Percentiles rank a stretch among this genome's conserved stretches.
phyloP scores from a whole-genome alignment of 2,113 vertebrate species.

The Cheirogaleus medius region DNA sequence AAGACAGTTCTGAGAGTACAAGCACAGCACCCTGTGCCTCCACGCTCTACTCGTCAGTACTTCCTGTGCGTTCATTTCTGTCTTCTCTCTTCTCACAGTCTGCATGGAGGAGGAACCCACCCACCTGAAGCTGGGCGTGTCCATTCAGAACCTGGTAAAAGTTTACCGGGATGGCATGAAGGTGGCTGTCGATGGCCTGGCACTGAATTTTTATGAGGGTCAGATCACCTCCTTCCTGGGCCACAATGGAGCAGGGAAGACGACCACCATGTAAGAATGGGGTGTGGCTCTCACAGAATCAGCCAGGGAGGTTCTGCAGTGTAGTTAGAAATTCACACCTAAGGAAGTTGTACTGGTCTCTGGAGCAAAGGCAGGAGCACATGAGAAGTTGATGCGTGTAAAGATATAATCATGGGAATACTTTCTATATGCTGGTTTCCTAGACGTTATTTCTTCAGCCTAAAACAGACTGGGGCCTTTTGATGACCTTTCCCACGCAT shows the following conservation, averaged over 20 bases:
- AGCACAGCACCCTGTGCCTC: not conserved
- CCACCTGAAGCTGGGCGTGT: slow-evolving; percentile 94
- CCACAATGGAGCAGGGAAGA: slow-evolving; percentile 98
- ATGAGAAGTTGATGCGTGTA: not conserved
- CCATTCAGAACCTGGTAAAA: slow-evolving; percentile 96
- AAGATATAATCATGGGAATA: not conserved
- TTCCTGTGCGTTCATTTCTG: not conserved
- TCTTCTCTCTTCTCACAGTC: slow-evolving; percentile 82
- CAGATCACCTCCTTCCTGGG: slow-evolving; percentile 99
- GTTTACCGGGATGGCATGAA: slow-evolving; percentile 96
- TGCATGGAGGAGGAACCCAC: slow-evolving; percentile 95
- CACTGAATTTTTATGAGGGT: slow-evolving; percentile 96
- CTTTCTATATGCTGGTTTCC: not conserved
- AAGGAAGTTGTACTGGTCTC: not conserved
- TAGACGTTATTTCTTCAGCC: not conserved
- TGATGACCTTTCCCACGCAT: not conserved
- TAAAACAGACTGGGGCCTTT: not conserved
- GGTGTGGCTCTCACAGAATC: not conserved
- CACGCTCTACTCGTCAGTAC: not conserved
- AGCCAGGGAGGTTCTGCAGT: not conserved
- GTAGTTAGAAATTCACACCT: not conserved
- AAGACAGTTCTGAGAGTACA: not conserved
- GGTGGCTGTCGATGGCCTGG: slow-evolving; percentile 95
- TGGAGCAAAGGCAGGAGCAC: not conserved
- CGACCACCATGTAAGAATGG: slow-evolving; percentile 96